phyloP scores from a whole-genome alignment of 37 sponge, comb jelly and placozoan species.

The Spongilla lacustris region DNA sequence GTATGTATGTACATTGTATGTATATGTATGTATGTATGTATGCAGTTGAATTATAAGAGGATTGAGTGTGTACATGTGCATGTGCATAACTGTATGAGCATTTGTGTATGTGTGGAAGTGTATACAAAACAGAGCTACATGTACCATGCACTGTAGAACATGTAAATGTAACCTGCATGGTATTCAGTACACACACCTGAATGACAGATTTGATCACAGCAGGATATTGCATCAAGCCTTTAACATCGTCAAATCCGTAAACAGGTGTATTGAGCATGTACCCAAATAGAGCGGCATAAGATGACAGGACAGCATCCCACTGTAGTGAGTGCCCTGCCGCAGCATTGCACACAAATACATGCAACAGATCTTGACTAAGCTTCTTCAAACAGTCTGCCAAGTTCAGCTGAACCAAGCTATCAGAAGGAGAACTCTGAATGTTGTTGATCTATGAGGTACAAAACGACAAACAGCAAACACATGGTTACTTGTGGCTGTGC shows the following conservation, averaged over 20 bases:
- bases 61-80: too few species aligned
- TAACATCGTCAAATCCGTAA: slow-evolving; percentile 17
- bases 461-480: too few species aligned
- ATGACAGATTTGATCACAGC: neutral
- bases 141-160: too few species aligned
- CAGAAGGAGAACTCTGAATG: slow-evolving; percentile 24
- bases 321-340: neutral
- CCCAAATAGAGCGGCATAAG: slow-evolving; percentile 39
- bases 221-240: slow-evolving; percentile 12
- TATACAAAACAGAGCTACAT: too few species aligned
- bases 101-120: too few species aligned
- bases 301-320: slow-evolving; percentile 8
- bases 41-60: too few species aligned
- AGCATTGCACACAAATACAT: slow-evolving; percentile 57
- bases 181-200: neutral
- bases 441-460: slow-evolving; percentile 7
- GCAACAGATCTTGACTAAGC: slow-evolving; percentile 46
- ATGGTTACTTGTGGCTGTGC: too few species aligned
- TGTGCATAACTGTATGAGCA: too few species aligned
- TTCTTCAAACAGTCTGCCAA: slow-evolving; percentile 40
- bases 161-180: too few species aligned
- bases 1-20: neutral
- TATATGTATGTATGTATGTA: too few species aligned
- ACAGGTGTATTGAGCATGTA: slow-evolving; percentile 29
- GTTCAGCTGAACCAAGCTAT: slow-evolving; percentile 39